phyloP scores from a whole-genome alignment of 2,797 vertebrate genomes.

The Pelodytes ibericus region DNA sequence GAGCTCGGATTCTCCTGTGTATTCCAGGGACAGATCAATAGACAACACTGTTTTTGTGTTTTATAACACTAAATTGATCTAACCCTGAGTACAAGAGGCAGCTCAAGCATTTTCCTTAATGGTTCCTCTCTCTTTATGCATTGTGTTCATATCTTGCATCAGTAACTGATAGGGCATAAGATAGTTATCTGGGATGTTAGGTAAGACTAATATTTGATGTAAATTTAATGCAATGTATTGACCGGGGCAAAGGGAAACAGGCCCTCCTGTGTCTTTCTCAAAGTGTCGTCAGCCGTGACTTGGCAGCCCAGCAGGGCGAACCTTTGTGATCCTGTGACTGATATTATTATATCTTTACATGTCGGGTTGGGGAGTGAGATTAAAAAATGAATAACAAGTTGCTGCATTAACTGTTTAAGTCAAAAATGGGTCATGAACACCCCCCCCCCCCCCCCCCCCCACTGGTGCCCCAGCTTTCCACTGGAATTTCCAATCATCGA shows the following conservation, averaged over 20 bases:
- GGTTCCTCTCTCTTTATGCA: constrained; percentile 15
- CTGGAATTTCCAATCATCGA: too few relatives aligned
- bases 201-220: constrained; percentile 57
- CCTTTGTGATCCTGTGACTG: too few relatives aligned
- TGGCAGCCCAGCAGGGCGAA: too few relatives aligned
- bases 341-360: too few relatives aligned
- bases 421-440: too few relatives aligned
- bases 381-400: too few relatives aligned
- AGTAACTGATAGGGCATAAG: constrained; percentile 42
- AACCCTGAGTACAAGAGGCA: constrained; percentile 51
- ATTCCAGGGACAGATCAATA: constrained; percentile 56
- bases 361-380: too few relatives aligned
- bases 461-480: too few relatives aligned
- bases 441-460: too few relatives aligned
- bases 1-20: constrained; percentile 56
- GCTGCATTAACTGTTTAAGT: too few relatives aligned
- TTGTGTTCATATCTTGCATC: constrained; percentile 49
- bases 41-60: constrained; percentile 58
- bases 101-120: constrained; percentile 40
- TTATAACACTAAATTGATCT: constrained; percentile 28
- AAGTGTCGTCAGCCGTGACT: background rate
- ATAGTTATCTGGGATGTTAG: constrained; percentile 52
- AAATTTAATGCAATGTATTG: constrained; percentile 40
- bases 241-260: background rate
- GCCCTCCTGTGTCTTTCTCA: constrained; percentile 29